Conservation (phyloP, 2,888 invertebrate genomes). For the Macrostomum cliftonense region DNA sequence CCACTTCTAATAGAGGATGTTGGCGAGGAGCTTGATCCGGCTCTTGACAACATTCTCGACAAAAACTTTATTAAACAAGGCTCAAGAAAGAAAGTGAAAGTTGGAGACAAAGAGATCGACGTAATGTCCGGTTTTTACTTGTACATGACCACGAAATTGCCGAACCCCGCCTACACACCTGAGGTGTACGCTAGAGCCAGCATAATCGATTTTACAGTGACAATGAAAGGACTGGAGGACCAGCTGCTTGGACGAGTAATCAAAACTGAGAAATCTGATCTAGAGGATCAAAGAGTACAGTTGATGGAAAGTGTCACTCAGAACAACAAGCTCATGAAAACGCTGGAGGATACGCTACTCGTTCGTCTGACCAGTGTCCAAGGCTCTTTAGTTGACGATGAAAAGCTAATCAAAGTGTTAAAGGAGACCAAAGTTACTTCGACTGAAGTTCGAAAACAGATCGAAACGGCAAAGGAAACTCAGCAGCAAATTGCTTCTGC, state of each 20-base stretch:
- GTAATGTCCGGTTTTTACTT: conserved; percentile 36
- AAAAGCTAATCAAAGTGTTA: conserved; percentile 35
- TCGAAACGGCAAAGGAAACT: conserved; percentile 36
- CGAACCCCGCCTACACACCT: conserved; percentile 37
- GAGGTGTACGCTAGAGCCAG: conserved; percentile 36
- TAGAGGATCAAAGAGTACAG: conserved; percentile 34
- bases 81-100: conserved; percentile 46
- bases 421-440: conserved; percentile 34
- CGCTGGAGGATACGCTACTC: conserved; percentile 36
- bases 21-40: conserved; percentile 64
- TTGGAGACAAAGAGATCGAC: conserved; percentile 39
- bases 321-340: conserved; percentile 38
- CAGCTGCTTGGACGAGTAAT: conserved; percentile 37
- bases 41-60: conserved; percentile 63
- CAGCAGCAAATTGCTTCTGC: conserved; percentile 34
- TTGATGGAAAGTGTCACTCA: conserved; percentile 35
- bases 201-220: conserved; percentile 39
- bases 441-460: conserved; percentile 34
- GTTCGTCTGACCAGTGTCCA: conserved; percentile 19
- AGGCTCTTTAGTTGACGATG: conserved; percentile 38
- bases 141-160: conserved; percentile 37
- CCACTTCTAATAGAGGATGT: conserved; percentile 72
- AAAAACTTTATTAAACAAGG: conserved; percentile 65
- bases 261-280: conserved; percentile 37
- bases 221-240: conserved; percentile 39